These are phyloP conservation scores for Corvus moneduloides DNA, from an alignment of 2,113 vertebrate species.

Conservation along the genomic window DNA sequence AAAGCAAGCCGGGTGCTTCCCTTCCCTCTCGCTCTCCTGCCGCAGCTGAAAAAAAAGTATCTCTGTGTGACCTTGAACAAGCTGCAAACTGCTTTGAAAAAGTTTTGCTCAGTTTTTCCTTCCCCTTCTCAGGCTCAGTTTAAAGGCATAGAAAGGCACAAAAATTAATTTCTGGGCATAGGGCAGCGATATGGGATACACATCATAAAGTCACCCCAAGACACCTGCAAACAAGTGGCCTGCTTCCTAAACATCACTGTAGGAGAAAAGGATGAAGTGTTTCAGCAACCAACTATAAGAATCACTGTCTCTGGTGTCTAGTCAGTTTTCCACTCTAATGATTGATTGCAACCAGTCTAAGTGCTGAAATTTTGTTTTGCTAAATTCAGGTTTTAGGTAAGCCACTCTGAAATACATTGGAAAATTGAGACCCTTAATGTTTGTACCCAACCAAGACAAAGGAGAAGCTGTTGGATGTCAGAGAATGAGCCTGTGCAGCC, in stretches of 20 bases:
- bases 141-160: too few species aligned
- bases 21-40: too few species aligned
- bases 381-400: not conserved
- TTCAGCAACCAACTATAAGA: not conserved
- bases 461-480: not conserved
- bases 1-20: too few species aligned
- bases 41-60: too few species aligned
- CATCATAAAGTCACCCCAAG: too few species aligned
- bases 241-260: not conserved
- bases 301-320: not conserved
- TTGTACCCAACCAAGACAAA: not conserved
- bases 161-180: too few species aligned
- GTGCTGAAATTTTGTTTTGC: not conserved
- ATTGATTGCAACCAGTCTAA: not conserved
- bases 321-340: not conserved
- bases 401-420: not conserved
- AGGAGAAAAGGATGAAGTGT: not conserved
- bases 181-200: too few species aligned
- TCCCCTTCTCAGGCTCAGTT: too few species aligned
- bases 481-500: not conserved
- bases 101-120: too few species aligned
- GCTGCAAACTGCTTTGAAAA: too few species aligned
- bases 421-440: not conserved
- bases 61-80: too few species aligned
- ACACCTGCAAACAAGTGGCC: not conserved